Evolutionary conservation across 2,888 invertebrate species (phyloP), one percentile per base, ranked within the genome.

Genomic region (Tupiocoris notatus): DNA sequence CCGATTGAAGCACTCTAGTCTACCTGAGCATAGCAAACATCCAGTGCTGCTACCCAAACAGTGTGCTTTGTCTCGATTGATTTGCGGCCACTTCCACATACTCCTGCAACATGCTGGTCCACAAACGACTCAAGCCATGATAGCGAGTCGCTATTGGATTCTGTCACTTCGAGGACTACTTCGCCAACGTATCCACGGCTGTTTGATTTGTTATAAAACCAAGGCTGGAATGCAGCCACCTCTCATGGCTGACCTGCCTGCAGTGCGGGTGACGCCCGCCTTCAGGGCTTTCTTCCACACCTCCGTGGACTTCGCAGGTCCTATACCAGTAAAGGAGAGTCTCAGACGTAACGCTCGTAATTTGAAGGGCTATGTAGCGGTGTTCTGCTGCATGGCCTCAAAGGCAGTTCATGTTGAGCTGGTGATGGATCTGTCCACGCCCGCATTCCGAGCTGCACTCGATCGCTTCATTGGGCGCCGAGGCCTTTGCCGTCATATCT

Each of bases 391-490:
- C 58, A 68, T 57, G 57, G 18, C 2, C 18, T 25, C 62, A 7
- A 71, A 71, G 24, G 71, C 71, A 6, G 71, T 61, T 2, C 71
- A 71, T 23, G 1, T 71, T 3, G 61, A 71, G 24, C 23, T 71
- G 1, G 22, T 22, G 1, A 18, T n/a, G 2, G 62, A 71, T 62
- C 62, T 71, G 3, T 17, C 71, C 3, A 62, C 71, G 7, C 24
- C 23, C 3, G 24, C 71, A 1, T 71, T 24, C 62, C 6, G 18
- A 2, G 71, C 24, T 17, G 71, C 71, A 17, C 62, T 71, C 6
- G 59, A 59, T 24, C 22, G 71, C 12, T 71, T 71, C 20, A 71
- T 71, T 16, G 23, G 61, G 9, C 1, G 61, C 3, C 71, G 61
- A 71, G 71, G 71, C 7, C 20, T 71, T 1, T 62, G 23, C 54